Evolutionary conservation across 2,888 invertebrate genomes (phyloP).

Genomic region (Neuroscelio doddi): DNA sequence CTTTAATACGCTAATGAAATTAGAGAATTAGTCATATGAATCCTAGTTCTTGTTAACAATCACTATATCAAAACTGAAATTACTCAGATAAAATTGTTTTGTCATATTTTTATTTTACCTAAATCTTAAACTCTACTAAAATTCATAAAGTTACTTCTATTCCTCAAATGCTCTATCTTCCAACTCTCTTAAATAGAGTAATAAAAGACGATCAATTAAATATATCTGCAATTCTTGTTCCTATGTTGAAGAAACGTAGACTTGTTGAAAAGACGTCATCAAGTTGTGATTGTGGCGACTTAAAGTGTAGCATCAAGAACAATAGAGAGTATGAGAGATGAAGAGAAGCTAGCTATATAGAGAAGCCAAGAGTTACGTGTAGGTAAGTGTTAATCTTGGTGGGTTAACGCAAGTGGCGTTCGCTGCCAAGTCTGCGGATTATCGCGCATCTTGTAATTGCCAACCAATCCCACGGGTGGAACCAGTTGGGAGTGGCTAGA

Average conservation of each 20-base stretch:
- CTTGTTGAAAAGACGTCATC: slow-evolving; percentile 26
- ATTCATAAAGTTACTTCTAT: too few species aligned
- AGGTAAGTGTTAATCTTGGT: slow-evolving; percentile 71
- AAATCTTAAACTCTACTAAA: too few species aligned
- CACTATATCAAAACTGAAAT: too few species aligned
- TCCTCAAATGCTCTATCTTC: too few species aligned
- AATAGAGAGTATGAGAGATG: slow-evolving; percentile 20
- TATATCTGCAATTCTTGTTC: too few species aligned
- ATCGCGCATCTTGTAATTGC: slow-evolving; percentile 72
- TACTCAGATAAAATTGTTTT: too few species aligned
- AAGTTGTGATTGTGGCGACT: slow-evolving; percentile 34
- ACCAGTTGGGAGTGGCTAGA: slow-evolving; percentile 62
- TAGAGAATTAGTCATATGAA: neutral
- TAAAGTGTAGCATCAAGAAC: slow-evolving; percentile 25
- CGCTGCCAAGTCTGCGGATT: slow-evolving; percentile 71
- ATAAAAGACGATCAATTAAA: too few species aligned
- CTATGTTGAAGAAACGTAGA: too few species aligned
- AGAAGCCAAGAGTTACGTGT: slow-evolving; percentile 65
- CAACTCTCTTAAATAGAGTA: too few species aligned
- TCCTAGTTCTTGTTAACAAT: too few species aligned
- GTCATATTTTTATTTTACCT: too few species aligned
- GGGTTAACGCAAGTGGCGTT: slow-evolving; percentile 68
- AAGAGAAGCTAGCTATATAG: slow-evolving; percentile 27
- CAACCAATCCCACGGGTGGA: slow-evolving; percentile 69
- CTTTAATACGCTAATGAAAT: too few species aligned